Conservation (phyloP, 2,113 vertebrate species). For the Arizona elegans region DNA sequence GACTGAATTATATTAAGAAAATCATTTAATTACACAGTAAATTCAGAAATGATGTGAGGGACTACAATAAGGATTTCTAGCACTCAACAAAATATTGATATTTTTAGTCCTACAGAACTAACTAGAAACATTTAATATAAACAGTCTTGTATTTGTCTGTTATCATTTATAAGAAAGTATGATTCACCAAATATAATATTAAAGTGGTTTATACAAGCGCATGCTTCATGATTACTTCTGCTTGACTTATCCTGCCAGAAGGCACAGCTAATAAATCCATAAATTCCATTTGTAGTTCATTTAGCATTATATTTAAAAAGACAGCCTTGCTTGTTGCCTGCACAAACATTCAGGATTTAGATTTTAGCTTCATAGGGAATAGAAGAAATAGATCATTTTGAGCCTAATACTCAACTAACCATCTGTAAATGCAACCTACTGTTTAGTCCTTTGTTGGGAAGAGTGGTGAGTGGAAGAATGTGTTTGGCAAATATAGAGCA, state of each 20-base stretch:
- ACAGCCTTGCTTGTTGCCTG: neutral
- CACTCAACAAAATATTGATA: neutral
- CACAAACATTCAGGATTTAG: neutral
- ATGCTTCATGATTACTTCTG: neutral
- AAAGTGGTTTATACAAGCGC: neutral
- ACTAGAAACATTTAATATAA: neutral
- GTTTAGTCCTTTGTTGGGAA: neutral
- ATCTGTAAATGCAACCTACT: neutral
- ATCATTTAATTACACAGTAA: neutral
- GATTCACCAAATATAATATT: neutral
- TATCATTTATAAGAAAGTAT: neutral
- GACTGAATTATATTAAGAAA: neutral
- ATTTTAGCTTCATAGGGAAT: neutral
- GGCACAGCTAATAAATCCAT: neutral
- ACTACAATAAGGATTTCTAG: neutral
- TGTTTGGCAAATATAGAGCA: neutral
- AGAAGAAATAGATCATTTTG: neutral
- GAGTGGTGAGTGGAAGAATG: too few species aligned
- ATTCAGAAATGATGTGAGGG: rapidly evolving
- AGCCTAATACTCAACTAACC: neutral
- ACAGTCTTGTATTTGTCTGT: neutral
- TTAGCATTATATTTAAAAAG: neutral
- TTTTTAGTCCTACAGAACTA: neutral
- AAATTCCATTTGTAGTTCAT: neutral
- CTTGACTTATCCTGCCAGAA: neutral